Conservation (phyloP, 2,113 vertebrate species). For the Butastur rufipennis region DNA sequence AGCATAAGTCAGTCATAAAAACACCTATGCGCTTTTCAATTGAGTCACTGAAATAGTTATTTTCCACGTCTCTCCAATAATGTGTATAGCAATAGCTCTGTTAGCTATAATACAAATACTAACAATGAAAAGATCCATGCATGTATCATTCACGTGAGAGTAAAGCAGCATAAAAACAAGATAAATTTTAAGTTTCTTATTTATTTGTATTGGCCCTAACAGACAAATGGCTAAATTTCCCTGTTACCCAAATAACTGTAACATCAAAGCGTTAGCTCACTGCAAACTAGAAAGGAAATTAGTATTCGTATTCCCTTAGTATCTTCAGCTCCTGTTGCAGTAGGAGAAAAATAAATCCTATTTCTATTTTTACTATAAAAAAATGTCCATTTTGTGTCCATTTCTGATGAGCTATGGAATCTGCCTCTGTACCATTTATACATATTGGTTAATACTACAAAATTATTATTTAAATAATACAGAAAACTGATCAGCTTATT, state of each 20-base stretch:
- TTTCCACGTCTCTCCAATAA: neutral
- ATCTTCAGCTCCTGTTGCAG: neutral
- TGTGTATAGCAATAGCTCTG: neutral
- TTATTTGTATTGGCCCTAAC: neutral
- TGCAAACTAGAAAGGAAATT: neutral
- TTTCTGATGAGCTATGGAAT: neutral
- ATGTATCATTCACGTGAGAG: neutral
- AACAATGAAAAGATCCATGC: neutral
- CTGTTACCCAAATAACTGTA: neutral
- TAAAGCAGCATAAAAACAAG: neutral
- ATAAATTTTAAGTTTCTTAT: neutral
- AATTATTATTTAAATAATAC: neutral
- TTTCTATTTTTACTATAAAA: neutral
- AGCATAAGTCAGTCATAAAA: neutral
- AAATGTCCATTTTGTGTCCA: neutral
- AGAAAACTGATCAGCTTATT: neutral
- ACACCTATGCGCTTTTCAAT: neutral
- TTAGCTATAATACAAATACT: neutral
- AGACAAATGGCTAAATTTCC: neutral
- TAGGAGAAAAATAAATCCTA: neutral
- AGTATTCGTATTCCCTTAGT: neutral
- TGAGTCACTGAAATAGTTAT: neutral
- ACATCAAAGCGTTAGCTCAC: neutral
- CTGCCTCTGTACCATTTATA: neutral
- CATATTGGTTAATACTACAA: neutral